A percentile compares a stretch with the other conserved stretches of the same genome.
These are phyloP conservation scores for Periplaneta americana DNA, from an alignment of 1,140 invertebrate genomes.

Conservation along the genomic window DNA sequence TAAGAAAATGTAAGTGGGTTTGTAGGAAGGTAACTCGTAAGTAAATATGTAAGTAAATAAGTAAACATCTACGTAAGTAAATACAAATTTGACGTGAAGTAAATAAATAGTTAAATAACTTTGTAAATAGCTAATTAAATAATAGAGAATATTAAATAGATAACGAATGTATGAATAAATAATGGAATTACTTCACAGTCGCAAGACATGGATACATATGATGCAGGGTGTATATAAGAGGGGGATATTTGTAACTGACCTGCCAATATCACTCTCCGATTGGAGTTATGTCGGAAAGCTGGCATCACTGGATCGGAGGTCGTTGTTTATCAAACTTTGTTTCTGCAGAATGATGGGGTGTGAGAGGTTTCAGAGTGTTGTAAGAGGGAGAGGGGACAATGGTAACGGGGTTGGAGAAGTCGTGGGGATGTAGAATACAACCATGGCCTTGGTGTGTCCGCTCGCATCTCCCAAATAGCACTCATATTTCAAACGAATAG, in stretches of 20 bases:
- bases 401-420: not conserved
- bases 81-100: no score
- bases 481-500: conserved; percentile 7
- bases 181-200: no score
- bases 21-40: no score
- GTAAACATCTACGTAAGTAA: no score
- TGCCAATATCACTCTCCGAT: not conserved
- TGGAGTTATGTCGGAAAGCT: not conserved
- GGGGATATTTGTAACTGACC: not conserved
- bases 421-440: not conserved
- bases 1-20: no score
- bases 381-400: not conserved
- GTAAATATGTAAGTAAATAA: no score
- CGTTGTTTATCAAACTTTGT: not conserved
- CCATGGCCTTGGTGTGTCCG: not conserved
- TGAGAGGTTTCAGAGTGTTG: no score
- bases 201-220: not conserved
- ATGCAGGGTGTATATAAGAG: not conserved
- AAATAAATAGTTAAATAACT: no score
- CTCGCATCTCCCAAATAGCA: conserved; percentile 1
- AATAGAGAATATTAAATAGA: no score
- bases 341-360: not conserved
- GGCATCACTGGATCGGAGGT: not conserved
- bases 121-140: no score
- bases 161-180: no score